Evolutionary conservation across 2,113 vertebrate species (phyloP).

Genomic region (Tachuris rubrigastra): DNA sequence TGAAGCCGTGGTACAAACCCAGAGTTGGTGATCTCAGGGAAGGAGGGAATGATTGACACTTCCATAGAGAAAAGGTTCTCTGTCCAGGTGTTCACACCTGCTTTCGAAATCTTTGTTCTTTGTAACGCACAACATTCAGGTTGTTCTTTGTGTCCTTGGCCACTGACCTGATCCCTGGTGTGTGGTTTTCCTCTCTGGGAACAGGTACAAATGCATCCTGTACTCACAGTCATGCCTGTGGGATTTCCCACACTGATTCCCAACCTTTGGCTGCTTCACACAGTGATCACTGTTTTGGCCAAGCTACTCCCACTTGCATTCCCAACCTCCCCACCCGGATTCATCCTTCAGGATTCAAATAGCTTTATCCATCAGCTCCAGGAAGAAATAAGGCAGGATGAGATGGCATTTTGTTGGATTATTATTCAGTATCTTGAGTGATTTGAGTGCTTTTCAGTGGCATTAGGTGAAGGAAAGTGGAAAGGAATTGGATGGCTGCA

Average conservation of each 20-base stretch:
- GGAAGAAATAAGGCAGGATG: background rate
- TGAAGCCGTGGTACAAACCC: fast-evolving
- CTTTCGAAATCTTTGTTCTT: background rate
- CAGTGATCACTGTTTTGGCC: fast-evolving
- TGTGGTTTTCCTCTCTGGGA: background rate
- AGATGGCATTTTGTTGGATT: background rate
- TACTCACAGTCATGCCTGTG: fast-evolving
- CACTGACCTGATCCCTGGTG: background rate
- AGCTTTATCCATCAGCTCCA: background rate
- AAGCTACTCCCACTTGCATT: background rate
- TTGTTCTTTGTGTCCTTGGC: background rate
- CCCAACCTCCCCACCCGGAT: background rate
- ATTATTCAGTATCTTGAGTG: background rate
- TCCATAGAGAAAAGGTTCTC: background rate
- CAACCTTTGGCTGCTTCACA: background rate
- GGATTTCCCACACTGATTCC: background rate
- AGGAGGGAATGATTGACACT: background rate
- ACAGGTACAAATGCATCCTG: fast-evolving
- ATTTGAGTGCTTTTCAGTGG: background rate
- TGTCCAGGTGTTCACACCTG: background rate
- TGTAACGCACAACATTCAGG: fast-evolving
- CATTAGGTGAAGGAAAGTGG: background rate
- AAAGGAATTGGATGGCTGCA: background rate
- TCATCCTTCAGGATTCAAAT: background rate
- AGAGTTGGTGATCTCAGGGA: background rate